Conservation (phyloP, 1,140 invertebrate genomes). For the Drosophila lini region DNA sequence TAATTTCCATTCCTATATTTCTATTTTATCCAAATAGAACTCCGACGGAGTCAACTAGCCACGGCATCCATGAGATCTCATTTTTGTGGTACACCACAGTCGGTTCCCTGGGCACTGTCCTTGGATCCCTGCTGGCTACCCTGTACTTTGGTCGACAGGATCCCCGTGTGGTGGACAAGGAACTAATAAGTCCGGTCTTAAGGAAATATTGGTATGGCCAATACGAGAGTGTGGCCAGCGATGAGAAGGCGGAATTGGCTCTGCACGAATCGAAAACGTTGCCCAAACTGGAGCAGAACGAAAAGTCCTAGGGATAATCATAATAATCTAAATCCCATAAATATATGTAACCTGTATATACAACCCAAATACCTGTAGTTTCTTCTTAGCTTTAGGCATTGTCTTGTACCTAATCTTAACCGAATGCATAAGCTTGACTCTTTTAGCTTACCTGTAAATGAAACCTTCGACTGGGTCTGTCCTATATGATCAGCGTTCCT, state of each 20-base stretch:
- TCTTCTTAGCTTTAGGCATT: slow-evolving; percentile 20
- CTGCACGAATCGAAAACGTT: slow-evolving; percentile 28
- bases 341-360: slow-evolving; percentile 1
- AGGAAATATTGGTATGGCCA: slow-evolving; percentile 60
- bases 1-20: slow-evolving; percentile 1
- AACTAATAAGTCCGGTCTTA: slow-evolving; percentile 52
- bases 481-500: slow-evolving; percentile 1
- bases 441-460: slow-evolving; percentile 12
- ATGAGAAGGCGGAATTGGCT: slow-evolving; percentile 15
- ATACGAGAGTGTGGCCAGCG: slow-evolving; percentile 46
- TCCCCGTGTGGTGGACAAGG: slow-evolving; percentile 52
- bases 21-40: slow-evolving; percentile 6
- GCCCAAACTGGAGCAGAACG: slow-evolving; percentile 20
- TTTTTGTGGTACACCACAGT: slow-evolving; percentile 86
- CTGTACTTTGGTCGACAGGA: slow-evolving; percentile 67
- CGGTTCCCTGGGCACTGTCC: slow-evolving; percentile 52
- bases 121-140: slow-evolving; percentile 55
- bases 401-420: slow-evolving; percentile 3
- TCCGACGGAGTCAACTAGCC: slow-evolving; percentile 1
- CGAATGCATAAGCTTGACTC: slow-evolving; percentile 13
- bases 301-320: slow-evolving; percentile 1
- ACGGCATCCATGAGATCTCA: slow-evolving; percentile 60
- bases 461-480: slow-evolving; percentile 21
- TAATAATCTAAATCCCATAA: slow-evolving; percentile 9
- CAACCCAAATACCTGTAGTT: slow-evolving; percentile 15